Base-by-base conservation (phyloP, 2,888 invertebrate species). In the Chymomyza amoena region DNA sequence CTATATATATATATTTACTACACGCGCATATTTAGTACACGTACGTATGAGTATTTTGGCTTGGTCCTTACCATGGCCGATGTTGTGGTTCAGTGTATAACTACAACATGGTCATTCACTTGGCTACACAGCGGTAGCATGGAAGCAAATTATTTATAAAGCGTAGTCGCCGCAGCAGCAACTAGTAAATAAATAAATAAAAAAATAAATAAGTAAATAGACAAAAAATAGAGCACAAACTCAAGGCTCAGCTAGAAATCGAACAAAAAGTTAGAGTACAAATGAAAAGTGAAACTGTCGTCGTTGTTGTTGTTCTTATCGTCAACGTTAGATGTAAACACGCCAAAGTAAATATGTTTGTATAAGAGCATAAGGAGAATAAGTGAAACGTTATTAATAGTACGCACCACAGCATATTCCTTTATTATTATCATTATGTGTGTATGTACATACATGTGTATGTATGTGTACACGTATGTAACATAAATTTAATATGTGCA, bases 311-410 rank as follows among this genome's bases (percentile, higher is more conserved):
- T 54, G 20, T 54, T 52, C 1, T 52, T 20, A 18, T 54, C 10
- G 54, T 54, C 32, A 32, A 18, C 15, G 54, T 54, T 9, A 57
- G 20, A 18, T 25, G 57, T 57, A 57, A 57, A 57, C 57, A 57
- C 28, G 28, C 57, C 57, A 57, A 57, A 57, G 57, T 25, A 57
- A 57, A 57, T 57, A 57, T 25, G 57, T 15, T 54, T 54, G 54
- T 10, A 18, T 20, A 15, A 57, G 39, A 20, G 57, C 57, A 28
- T 13, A 45, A 32, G 5, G 28, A 6, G 57, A 9, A 15, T 57
- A 57, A 25, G 15, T 57, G 28, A 57, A 57, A 25, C 57, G 28
- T 57, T 57, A 25, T 57, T 57, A 57, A 10, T 57, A 25, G 10
- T 57, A 57, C 39, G 39, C 39, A 45, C 2, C 39, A 13, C 6